Conservation (phyloP, 2,113 vertebrate species). For the Trogon surrucura region DNA sequence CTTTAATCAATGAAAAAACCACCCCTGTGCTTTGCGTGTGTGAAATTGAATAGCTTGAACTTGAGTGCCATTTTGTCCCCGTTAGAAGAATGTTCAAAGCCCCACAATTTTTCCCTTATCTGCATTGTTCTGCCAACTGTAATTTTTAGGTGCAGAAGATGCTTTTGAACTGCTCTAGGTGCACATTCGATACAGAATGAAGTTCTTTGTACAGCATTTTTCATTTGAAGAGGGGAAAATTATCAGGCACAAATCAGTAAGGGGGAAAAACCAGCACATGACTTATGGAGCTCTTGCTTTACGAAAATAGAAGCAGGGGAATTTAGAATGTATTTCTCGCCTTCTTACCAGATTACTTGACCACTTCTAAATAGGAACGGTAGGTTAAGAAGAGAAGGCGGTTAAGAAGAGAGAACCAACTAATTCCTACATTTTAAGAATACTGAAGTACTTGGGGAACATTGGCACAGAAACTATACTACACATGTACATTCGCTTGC, state of each 20-base stretch:
- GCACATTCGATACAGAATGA: background rate
- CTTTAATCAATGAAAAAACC: slow-evolving; percentile 16
- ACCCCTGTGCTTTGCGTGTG: background rate
- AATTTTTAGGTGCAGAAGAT: background rate
- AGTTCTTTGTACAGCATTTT: background rate
- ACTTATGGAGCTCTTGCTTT: slow-evolving; percentile 7
- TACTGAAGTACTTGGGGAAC: background rate
- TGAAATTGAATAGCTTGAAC: background rate
- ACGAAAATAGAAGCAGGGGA: background rate
- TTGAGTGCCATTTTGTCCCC: background rate
- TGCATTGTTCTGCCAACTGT: background rate
- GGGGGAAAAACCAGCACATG: background rate
- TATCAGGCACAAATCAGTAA: background rate
- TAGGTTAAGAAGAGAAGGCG: background rate
- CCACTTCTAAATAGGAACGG: background rate
- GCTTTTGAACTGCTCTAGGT: slow-evolving; percentile 19
- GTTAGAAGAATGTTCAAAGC: background rate
- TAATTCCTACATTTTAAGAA: background rate
- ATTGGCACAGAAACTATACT: background rate
- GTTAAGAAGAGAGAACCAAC: slow-evolving; percentile 10
- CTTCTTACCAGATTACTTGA: background rate
- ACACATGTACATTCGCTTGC: slow-evolving; percentile 35
- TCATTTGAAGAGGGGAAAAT: slow-evolving; percentile 8
- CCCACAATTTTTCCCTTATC: background rate
- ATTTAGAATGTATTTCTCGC: background rate